A percentile compares a stretch with the other conserved stretches of the same genome.
Evolutionary conservation across 2,888 invertebrate species (phyloP).

Genomic region (Torymus aiolomorphi): DNA sequence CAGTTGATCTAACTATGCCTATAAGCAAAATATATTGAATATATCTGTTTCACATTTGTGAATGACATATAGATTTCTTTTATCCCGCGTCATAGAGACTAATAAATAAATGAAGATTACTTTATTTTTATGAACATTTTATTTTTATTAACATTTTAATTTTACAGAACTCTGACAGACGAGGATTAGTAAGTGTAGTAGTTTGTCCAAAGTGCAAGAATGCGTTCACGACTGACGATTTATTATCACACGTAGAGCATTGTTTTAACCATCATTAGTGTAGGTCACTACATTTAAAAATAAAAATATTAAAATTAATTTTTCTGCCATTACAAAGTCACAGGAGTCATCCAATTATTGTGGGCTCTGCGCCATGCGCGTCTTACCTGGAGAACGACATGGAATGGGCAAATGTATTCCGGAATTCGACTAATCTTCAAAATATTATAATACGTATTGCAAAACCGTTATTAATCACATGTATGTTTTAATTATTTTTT

Average conservation of each 20-base stretch:
- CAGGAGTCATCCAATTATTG: slow-evolving; percentile 47
- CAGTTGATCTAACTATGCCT: no score
- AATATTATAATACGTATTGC: no score
- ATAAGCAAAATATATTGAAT: no score
- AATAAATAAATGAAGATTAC: not conserved
- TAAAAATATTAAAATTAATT: slow-evolving; percentile 8
- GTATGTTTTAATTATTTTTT: slow-evolving; percentile 8
- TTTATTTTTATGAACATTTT: no score
- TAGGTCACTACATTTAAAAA: not conserved
- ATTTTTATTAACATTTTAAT: slow-evolving; percentile 24
- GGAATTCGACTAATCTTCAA: slow-evolving; percentile 55
- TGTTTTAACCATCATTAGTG: not conserved
- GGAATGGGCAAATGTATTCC: slow-evolving; percentile 56
- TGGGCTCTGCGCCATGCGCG: slow-evolving; percentile 47
- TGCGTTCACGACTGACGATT: not conserved
- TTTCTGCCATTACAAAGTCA: slow-evolving; percentile 18
- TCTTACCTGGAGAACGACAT: slow-evolving; percentile 53
- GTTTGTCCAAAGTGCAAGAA: slow-evolving; percentile 28
- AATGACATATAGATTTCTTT: no score
- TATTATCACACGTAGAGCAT: not conserved
- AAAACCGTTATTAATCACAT: not conserved
- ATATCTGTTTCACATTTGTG: no score
- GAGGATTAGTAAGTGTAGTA: not conserved
- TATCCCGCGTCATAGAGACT: not conserved
- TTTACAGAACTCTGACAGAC: slow-evolving; percentile 2